Evolutionary conservation across 2,797 vertebrate species (phyloP).

Genomic region (Psittacula derbiana): DNA sequence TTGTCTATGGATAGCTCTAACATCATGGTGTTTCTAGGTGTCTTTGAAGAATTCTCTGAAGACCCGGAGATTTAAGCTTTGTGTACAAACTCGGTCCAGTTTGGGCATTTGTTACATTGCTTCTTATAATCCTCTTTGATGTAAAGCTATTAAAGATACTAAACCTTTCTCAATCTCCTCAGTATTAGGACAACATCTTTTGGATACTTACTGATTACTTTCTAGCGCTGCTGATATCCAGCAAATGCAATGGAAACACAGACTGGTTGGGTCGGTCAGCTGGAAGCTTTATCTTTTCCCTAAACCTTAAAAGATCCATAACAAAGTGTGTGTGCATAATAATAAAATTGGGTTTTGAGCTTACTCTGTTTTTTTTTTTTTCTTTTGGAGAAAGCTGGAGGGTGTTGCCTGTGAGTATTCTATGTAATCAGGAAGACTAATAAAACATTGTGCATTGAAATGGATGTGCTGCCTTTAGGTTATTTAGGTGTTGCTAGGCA

Average conservation of each 20-base stretch:
- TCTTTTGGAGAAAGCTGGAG: not conserved
- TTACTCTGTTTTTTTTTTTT: not conserved
- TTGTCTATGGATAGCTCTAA: not conserved
- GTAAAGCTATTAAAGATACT: conserved; percentile 44
- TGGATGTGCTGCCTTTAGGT: not conserved
- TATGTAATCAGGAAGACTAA: not conserved
- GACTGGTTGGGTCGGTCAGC: not conserved
- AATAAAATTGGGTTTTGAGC: not conserved
- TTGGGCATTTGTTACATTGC: conserved; percentile 5
- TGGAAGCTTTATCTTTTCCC: not conserved
- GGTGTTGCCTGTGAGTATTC: not conserved
- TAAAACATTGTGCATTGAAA: not conserved
- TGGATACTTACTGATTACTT: not conserved
- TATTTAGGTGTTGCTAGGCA: not conserved
- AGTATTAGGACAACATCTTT: conserved; percentile 38
- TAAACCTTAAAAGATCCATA: not conserved
- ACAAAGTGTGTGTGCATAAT: not conserved
- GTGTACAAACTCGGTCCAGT: conserved; percentile 12
- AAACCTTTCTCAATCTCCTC: conserved; percentile 32
- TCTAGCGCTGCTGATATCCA: not conserved
- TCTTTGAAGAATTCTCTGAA: not conserved
- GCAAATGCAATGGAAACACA: not conserved
- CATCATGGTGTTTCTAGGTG: not conserved
- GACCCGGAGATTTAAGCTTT: not conserved
- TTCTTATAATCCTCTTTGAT: conserved; percentile 40